Evolutionary conservation across 2,113 vertebrate species (phyloP), one percentile per base, ranked within the genome.

Genomic region (Parus major): DNA sequence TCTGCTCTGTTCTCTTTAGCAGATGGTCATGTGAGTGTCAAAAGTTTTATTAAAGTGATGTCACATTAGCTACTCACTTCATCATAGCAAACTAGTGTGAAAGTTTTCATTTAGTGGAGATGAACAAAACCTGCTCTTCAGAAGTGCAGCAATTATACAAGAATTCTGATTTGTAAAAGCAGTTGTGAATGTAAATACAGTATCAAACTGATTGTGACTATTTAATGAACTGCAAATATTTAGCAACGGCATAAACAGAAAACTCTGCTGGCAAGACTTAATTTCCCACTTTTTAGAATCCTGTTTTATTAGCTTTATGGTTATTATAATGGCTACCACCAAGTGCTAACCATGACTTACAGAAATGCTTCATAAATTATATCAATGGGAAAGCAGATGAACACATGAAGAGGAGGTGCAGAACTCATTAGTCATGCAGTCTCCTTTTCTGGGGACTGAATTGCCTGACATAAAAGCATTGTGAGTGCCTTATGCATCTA

Each of bases 391-490:
- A 88, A 64, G 79, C 95, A 85, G 92, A 82, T 55, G 82, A 27
- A 22, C 33, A 73, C 60, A 56, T 55, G 65, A 86, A 85, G 56
- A 87, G 87, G 90, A 86, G 93, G 79, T 50, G 31, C 41, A 68
- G 36, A 81, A 93, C 92, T 92, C 93, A 84, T 97, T 90, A 92
- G 85, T 92, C 92, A 95, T 27, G 29, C 89, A 44, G 53, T 50
- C 71, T 77, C 76, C 50, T 86, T 95, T 95, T 94, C 83, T 94
- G 66, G 85, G 71, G 28, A 76, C 90, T 95, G 91, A 93, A 90
- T 71, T 91, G 95, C 81, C 75, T 90, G 89, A 84, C 53, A 83
- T 50, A 81, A 42, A 90, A 88, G 81, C 84, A 91, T 95, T 92
- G 91, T 93, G 88, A 82, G 77, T 2, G 46, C 63, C 50, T 87